Conservation (phyloP, 2,113 vertebrate genomes). For the Cephalopterus ornatus region DNA sequence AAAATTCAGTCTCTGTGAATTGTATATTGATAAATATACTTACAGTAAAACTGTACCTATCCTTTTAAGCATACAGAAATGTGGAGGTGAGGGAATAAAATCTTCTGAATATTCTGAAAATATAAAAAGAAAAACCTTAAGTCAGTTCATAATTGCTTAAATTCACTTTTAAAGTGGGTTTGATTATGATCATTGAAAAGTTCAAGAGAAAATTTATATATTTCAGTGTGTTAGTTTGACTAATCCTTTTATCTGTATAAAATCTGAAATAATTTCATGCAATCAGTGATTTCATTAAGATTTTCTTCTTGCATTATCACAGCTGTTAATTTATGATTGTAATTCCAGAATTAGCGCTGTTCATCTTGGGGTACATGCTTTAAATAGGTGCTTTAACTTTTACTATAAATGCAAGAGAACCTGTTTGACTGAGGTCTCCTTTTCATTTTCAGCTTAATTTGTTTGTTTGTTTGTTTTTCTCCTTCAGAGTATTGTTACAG, state of each 20-base stretch:
- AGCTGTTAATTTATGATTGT: background rate
- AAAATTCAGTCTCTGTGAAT: background rate
- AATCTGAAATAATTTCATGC: background rate
- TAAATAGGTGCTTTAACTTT: background rate
- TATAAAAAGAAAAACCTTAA: background rate
- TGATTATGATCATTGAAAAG: background rate
- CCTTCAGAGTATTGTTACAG: slow-evolving; percentile 89
- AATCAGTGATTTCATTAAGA: background rate
- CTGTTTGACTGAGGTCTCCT: background rate
- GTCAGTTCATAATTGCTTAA: background rate
- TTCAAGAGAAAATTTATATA: background rate
- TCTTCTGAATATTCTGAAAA: background rate
- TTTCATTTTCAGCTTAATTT: background rate
- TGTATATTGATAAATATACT: background rate
- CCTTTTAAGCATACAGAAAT: background rate
- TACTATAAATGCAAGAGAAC: background rate
- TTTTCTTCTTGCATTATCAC: background rate
- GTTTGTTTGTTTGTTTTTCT: background rate
- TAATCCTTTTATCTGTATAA: background rate
- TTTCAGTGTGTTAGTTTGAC: background rate
- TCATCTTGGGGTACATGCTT: background rate
- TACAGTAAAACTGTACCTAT: background rate
- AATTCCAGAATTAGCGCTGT: background rate
- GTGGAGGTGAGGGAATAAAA: background rate
- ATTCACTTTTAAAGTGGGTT: background rate